Percentiles rank a stretch among this genome's conserved stretches.
Conservation (phyloP, 2,113 vertebrate species). For the Scophthalmus maximus region DNA sequence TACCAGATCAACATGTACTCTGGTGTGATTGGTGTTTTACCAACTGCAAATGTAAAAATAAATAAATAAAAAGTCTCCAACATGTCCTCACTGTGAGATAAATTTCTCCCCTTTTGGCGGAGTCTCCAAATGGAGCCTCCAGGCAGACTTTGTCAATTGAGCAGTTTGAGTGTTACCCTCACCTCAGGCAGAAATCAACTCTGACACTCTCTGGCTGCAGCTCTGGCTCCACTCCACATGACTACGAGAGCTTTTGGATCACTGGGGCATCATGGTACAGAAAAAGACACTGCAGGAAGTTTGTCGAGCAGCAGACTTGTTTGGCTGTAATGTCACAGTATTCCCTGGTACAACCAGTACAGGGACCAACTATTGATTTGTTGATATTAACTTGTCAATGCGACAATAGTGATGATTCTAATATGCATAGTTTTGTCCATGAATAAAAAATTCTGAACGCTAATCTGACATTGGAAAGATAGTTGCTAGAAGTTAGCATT, state of each 20-base stretch:
- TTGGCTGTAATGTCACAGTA: background rate
- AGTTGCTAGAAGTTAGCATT: no score
- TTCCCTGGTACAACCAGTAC: background rate
- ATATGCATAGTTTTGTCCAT: no score
- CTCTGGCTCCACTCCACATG: constrained; percentile 17
- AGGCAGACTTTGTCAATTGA: constrained; percentile 71
- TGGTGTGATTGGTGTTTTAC: constrained; percentile 38
- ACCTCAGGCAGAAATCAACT: constrained; percentile 72
- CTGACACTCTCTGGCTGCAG: constrained; percentile 2
- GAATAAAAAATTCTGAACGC: no score
- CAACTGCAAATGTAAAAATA: constrained; percentile 44
- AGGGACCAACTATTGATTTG: background rate
- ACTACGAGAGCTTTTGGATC: constrained; percentile 46
- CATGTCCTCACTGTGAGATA: constrained; percentile 39
- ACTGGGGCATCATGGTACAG: constrained; percentile 28
- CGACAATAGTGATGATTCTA: background rate
- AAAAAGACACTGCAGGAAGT: constrained; percentile 34
- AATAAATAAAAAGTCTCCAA: no score
- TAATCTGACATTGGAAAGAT: no score
- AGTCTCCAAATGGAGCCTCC: constrained; percentile 64
- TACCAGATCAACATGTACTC: constrained; percentile 52
- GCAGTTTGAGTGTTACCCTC: constrained; percentile 63
- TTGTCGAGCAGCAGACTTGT: background rate
- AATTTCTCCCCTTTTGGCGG: constrained; percentile 40
- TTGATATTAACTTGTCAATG: background rate